Evolutionary conservation across 2,888 invertebrate species (phyloP).

Genomic region (Lasius fuliginosus): DNA sequence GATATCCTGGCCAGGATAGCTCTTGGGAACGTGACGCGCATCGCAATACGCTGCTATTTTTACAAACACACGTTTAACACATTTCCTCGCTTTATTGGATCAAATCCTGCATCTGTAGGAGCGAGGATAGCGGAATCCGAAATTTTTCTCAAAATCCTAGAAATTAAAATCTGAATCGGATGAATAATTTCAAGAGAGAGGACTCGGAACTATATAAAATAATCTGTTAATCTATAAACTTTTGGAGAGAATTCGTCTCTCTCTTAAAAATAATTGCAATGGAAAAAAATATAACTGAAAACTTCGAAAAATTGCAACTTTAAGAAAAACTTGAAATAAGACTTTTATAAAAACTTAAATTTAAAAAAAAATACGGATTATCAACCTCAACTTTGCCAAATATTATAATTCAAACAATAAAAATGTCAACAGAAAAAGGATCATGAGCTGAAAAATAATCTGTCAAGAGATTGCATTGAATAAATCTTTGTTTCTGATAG

Average conservation of each 20-base stretch:
- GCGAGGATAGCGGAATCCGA: neutral
- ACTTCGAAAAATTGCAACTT: neutral
- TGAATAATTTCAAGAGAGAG: neutral
- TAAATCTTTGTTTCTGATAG: neutral
- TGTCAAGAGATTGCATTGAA: neutral
- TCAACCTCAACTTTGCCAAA: neutral
- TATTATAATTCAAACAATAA: neutral
- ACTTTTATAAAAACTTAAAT: neutral
- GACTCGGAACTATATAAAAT: neutral
- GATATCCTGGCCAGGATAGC: constrained; percentile 46
- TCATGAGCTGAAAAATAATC: neutral
- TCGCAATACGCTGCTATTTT: constrained; percentile 33
- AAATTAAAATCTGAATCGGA: neutral
- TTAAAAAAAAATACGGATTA: neutral
- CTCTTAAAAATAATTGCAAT: neutral
- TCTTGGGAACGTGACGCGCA: constrained; percentile 36
- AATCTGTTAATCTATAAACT: neutral
- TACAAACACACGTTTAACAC: constrained; percentile 35
- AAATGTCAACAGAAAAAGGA: neutral
- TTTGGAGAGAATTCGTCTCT: neutral
- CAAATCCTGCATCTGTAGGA: neutral
- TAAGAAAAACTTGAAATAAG: neutral
- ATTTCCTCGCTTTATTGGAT: neutral
- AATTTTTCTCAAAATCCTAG: neutral
- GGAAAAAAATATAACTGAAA: neutral